Conservation (phyloP, 2,113 vertebrate genomes). For the Pangasianodon hypophthalmus region DNA sequence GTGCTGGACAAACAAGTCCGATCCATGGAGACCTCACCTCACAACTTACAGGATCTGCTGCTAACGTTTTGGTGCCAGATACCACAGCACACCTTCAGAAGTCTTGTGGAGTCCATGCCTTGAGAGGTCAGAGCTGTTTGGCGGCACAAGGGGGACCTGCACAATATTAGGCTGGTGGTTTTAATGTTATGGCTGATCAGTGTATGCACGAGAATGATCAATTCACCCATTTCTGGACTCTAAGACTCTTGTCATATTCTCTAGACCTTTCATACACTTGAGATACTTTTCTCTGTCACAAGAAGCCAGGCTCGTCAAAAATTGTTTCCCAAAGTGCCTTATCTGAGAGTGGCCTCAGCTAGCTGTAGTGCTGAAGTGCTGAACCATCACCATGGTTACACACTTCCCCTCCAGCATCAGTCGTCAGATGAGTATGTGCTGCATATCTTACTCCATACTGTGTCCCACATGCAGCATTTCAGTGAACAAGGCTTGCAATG, state of each 20-base stretch:
- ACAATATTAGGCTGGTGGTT: too few species aligned
- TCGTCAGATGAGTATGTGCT: not conserved
- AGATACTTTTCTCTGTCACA: not conserved
- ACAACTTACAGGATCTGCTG: too few species aligned
- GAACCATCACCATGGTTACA: slow-evolving; percentile 56
- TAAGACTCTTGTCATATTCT: slow-evolving; percentile 13
- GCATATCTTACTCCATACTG: not conserved
- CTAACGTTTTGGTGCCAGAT: too few species aligned
- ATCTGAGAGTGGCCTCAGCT: slow-evolving; percentile 32
- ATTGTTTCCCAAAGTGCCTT: slow-evolving; percentile 23
- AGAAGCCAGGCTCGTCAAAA: slow-evolving; percentile 8
- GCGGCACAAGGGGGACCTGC: too few species aligned
- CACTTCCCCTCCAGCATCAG: slow-evolving; percentile 26
- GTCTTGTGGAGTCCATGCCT: too few species aligned
- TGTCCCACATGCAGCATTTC: slow-evolving; percentile 1
- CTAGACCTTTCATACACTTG: not conserved
- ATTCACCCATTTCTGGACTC: not conserved
- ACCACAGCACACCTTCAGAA: too few species aligned
- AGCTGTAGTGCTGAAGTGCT: slow-evolving; percentile 34
- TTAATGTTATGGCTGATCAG: too few species aligned
- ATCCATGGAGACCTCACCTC: too few species aligned
- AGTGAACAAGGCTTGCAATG: not conserved
- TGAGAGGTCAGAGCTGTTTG: too few species aligned
- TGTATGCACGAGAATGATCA: slow-evolving; percentile 9
- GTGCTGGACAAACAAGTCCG: too few species aligned